phyloP scores from a whole-genome alignment of 2,888 invertebrate species.

The Parascotia fuliginaria region DNA sequence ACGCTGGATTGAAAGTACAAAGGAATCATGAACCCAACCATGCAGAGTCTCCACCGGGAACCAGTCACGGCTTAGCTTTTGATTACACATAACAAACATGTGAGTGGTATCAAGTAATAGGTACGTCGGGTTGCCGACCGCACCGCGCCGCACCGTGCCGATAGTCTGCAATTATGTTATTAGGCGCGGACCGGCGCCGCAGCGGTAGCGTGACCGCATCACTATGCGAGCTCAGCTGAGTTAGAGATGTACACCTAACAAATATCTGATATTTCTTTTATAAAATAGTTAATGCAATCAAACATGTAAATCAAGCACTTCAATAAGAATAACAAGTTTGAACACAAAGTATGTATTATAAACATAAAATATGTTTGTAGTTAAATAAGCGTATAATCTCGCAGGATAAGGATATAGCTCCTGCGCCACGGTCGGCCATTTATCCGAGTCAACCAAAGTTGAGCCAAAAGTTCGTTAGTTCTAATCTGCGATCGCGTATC shows the following conservation, averaged over 20 bases:
- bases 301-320: too few species aligned
- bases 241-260: constrained; percentile 22
- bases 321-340: too few species aligned
- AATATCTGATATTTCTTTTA: too few species aligned
- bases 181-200: constrained; percentile 40
- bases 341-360: too few species aligned
- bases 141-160: constrained; percentile 28
- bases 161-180: constrained; percentile 68
- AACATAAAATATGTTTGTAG: too few species aligned
- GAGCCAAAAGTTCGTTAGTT: background rate
- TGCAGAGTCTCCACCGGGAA: background rate
- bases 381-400: background rate
- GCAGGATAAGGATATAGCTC: background rate
- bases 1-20: too few species aligned
- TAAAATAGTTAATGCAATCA: too few species aligned
- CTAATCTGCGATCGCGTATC: constrained; percentile 6
- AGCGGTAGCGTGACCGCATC: constrained; percentile 29
- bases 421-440: background rate
- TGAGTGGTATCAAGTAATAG: constrained; percentile 18
- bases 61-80: constrained; percentile 17
- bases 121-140: constrained; percentile 8
- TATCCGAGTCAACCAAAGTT: background rate
- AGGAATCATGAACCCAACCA: too few species aligned
- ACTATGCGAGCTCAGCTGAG: background rate
- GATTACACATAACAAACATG: constrained; percentile 35